Evolutionary conservation across 2,113 vertebrate species (phyloP).

Genomic region (Elephas maximus): DNA sequence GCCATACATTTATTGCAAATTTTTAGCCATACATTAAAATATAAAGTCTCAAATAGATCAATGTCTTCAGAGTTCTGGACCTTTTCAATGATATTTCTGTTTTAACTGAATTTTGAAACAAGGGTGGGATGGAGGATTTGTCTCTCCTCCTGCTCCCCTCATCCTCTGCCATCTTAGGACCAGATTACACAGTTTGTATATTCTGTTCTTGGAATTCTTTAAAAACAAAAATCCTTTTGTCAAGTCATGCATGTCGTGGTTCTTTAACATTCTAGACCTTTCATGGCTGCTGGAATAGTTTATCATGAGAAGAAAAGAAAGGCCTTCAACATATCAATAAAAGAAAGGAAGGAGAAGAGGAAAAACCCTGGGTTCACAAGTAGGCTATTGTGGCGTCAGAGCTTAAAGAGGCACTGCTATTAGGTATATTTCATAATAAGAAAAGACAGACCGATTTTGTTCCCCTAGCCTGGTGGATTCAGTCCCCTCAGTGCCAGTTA

Average conservation of each 20-base stretch:
- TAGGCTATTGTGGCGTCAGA: slow-evolving; percentile 77
- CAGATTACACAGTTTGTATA: slow-evolving; percentile 59
- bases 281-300: slow-evolving; percentile 86
- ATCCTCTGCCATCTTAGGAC: slow-evolving; percentile 38
- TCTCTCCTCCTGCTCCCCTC: background rate
- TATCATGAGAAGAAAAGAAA: slow-evolving; percentile 87
- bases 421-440: slow-evolving; percentile 90
- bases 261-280: slow-evolving; percentile 90
- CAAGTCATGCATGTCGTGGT: slow-evolving; percentile 80
- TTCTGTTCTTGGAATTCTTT: slow-evolving; percentile 81
- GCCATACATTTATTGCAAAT: background rate
- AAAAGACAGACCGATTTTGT: slow-evolving; percentile 90
- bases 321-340: slow-evolving; percentile 83
- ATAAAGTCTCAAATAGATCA: background rate
- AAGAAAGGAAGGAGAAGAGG: slow-evolving; percentile 20
- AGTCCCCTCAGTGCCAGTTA: slow-evolving; percentile 90
- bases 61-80: background rate
- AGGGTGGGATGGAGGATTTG: background rate
- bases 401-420: slow-evolving; percentile 81
- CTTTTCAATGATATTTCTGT: slow-evolving; percentile 30
- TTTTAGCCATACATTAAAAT: background rate
- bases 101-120: slow-evolving; percentile 11
- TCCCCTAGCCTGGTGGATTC: slow-evolving; percentile 88
- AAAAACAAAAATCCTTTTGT: slow-evolving; percentile 87
- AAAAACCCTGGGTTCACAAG: slow-evolving; percentile 81